phyloP scores from a whole-genome alignment of 2,113 vertebrate genomes.

The Platanista minor region DNA sequence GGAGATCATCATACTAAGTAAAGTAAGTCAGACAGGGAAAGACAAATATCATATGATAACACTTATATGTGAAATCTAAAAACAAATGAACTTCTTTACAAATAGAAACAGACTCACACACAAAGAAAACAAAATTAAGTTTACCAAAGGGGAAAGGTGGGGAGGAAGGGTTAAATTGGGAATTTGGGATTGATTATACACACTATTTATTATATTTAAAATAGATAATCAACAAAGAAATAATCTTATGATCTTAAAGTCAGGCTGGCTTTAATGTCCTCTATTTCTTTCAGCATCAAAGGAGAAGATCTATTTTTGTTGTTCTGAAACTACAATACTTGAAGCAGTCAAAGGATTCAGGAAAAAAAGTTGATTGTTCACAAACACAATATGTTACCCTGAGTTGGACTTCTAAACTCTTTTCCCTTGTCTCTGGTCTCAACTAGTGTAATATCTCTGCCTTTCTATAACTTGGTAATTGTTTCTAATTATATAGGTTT shows the following conservation, averaged over 20 bases:
- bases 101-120: no score
- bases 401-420: neutral
- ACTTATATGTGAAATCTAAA: no score
- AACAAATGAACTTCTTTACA: no score
- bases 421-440: neutral
- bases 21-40: no score
- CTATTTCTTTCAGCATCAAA: neutral
- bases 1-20: no score
- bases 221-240: no score
- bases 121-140: no score
- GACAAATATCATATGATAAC: no score
- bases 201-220: no score
- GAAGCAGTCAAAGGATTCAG: neutral
- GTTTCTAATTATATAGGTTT: neutral
- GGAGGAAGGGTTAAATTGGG: no score
- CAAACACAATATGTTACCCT: neutral
- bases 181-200: no score
- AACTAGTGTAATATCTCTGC: neutral
- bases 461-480: neutral
- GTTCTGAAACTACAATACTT: neutral
- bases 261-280: accelerated
- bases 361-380: neutral
- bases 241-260: neutral
- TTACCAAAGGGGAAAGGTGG: no score
- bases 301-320: neutral